These are phyloP conservation scores for Neopipo cinnamomea DNA, from an alignment of 2,113 vertebrate genomes.

Conservation along the genomic window DNA sequence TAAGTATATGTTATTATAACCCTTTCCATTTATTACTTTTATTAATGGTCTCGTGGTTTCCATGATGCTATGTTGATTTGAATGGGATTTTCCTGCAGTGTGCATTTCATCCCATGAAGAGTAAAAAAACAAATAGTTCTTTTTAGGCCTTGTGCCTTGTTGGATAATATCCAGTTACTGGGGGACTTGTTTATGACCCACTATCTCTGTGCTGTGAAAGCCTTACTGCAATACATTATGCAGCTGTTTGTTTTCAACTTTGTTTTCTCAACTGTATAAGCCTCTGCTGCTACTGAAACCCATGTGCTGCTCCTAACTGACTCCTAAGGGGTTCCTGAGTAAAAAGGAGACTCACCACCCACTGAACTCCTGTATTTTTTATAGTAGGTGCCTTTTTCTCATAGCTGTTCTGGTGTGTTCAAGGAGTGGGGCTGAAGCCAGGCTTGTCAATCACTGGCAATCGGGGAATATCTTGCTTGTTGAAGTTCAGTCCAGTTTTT, in stretches of 20 bases:
- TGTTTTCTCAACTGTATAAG: conserved; percentile 61
- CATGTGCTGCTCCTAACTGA: neutral
- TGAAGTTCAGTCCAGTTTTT: conserved; percentile 33
- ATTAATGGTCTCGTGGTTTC: conserved; percentile 56
- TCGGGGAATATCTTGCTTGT: neutral
- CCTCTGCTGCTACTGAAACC: conserved; percentile 37
- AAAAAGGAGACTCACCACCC: neutral
- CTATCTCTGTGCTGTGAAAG: conserved; percentile 47
- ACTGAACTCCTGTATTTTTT: neutral
- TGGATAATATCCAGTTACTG: conserved; percentile 52
- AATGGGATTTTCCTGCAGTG: conserved; percentile 57
- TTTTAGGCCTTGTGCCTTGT: conserved; percentile 52
- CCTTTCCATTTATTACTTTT: conserved; percentile 64
- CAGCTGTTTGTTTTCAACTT: conserved; percentile 65
- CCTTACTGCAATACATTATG: conserved; percentile 46
- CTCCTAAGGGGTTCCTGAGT: neutral
- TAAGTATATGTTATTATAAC: conserved; percentile 67
- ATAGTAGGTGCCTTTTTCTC: neutral
- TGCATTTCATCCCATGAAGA: conserved; percentile 57
- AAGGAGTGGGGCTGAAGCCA: neutral
- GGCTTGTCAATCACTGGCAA: neutral
- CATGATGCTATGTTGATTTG: conserved; percentile 58
- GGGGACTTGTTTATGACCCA: conserved; percentile 67
- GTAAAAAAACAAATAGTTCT: conserved; percentile 49
- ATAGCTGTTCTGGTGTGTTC: neutral